These are phyloP conservation scores for Galaxea fascicularis DNA, from an alignment of 92 coral and sea anemone genomes.

Conservation along the genomic window DNA sequence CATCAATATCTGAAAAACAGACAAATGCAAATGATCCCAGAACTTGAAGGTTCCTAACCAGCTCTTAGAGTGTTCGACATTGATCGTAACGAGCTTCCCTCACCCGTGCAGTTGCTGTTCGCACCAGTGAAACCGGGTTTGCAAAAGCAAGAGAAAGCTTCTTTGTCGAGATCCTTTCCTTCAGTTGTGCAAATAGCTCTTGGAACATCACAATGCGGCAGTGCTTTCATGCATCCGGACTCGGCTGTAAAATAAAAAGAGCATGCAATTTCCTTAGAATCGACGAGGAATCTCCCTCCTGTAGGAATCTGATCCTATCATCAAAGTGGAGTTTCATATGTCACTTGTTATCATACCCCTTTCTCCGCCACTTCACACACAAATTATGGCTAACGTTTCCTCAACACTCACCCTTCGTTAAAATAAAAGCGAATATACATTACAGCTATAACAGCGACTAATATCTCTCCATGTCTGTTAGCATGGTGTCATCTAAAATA, in stretches of 20 bases:
- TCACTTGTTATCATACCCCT: too few species aligned
- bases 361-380: too few species aligned
- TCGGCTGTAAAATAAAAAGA: not conserved
- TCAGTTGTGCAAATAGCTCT: conserved; percentile 4
- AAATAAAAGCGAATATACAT: too few species aligned
- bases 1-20: not conserved
- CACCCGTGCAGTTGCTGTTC: conserved; percentile 11
- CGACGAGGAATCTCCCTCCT: not conserved
- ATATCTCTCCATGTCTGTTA: too few species aligned
- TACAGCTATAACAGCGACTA: too few species aligned
- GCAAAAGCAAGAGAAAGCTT: not conserved
- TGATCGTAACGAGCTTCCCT: not conserved
- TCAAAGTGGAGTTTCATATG: too few species aligned
- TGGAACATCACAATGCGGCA: conserved; percentile 26
- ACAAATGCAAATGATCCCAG: not conserved
- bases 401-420: too few species aligned
- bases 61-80: too few species aligned
- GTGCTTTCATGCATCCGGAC: not conserved
- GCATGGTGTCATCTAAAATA: too few species aligned
- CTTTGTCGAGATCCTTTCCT: not conserved
- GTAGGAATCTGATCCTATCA: too few species aligned
- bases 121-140: conserved; percentile 13
- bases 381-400: too few species aligned
- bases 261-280: not conserved
- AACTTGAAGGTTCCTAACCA: too few species aligned